Evolutionary conservation across 2,113 vertebrate species (phyloP).

Genomic region (Nipponia nippon): DNA sequence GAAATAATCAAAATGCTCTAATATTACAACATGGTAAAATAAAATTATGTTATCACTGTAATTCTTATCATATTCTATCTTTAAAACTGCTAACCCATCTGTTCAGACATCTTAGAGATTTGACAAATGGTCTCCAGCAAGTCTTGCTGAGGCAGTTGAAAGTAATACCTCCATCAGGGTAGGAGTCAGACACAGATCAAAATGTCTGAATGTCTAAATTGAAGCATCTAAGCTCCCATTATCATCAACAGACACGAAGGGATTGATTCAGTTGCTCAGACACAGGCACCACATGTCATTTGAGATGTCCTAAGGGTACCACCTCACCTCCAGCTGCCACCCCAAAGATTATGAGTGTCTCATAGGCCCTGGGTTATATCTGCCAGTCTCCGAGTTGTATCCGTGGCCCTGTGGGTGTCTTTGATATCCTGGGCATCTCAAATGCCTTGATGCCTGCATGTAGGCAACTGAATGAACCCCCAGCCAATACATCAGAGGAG

Average conservation of each 20-base stretch:
- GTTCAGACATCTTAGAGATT: background rate
- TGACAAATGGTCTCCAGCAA: background rate
- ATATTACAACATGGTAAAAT: background rate
- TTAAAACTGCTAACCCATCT: background rate
- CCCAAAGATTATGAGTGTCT: fast-evolving
- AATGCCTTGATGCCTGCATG: background rate
- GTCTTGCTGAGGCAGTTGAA: background rate
- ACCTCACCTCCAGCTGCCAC: background rate
- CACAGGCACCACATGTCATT: background rate
- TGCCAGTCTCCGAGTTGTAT: fast-evolving
- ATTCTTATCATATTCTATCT: background rate
- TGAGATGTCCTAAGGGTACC: background rate
- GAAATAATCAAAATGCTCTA: background rate
- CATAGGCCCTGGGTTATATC: background rate
- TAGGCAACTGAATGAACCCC: background rate
- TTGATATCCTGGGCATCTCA: background rate
- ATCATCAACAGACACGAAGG: background rate
- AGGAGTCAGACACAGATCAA: background rate
- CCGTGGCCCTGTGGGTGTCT: background rate
- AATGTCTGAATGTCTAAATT: background rate
- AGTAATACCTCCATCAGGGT: background rate
- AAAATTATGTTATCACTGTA: background rate
- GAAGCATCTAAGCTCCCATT: background rate
- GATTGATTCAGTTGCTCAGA: background rate
- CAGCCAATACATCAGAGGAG: background rate